Evolutionary conservation across 2,797 vertebrate species (phyloP), one percentile per base, ranked within the genome.

Genomic region (Pteropus rufus): DNA sequence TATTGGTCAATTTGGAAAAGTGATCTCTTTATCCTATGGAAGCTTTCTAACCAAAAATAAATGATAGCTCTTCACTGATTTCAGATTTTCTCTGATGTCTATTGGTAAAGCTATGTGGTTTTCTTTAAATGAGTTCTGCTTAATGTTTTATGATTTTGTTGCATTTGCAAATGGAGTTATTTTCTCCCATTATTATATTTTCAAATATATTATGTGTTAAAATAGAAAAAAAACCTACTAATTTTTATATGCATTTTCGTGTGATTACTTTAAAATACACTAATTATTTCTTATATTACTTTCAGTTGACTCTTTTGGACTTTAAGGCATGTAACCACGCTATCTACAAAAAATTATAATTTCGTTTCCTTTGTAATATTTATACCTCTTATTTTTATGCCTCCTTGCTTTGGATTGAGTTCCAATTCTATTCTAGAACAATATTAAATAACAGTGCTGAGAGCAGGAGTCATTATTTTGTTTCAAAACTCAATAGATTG

Each of bases 41-140:
- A 77, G 36, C 16, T 83, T 86, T 93, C 73, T 70, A 91, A 93
- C 36, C 52, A 93, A 84, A 39, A 83, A 83, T 82, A 87, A 94
- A 54, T 82, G 49, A 62, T 14, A 76, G 16, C 15, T 91, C 21
- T 77, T 79, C 31, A 67, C 16, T 60, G 46, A 85, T 36, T 85
- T 81, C 14, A 56, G n/a, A 7, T 89, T 91, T 93, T 91, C 84
- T 86, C 70, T 87, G 70, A 60, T 34, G 2, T 73, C 49, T 31
- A 5, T 24, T 76, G 60, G 24, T 73, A 72, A 80, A 65, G 21
- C 62, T 75, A 64, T 65, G 77, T 18, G 39, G 16, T 65, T 93
- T 85, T 65, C 16, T 76, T 76, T 85, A 81, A 75, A 82, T 58
- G 62, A 34, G 14, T 4, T 58, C 14, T 90, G 46, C 10, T 90